Evolutionary conservation across 2,888 invertebrate species (phyloP).

Genomic region (Anoncus sp.): DNA sequence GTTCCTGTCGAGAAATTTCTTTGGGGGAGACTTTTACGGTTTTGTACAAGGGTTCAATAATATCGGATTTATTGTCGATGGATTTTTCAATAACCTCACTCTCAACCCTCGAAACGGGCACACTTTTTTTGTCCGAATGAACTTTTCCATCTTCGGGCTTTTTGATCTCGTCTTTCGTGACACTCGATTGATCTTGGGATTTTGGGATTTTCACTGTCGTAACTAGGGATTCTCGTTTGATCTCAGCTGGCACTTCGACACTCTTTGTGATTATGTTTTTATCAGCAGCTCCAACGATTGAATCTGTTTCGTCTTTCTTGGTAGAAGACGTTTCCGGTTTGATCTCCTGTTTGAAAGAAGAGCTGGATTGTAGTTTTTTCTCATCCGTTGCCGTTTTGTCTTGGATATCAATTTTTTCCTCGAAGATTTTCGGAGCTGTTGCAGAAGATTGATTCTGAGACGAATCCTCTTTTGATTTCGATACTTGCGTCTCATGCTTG

Average conservation of each 20-base stretch:
- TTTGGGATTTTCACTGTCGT: not conserved
- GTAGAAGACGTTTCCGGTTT: conserved; percentile 23
- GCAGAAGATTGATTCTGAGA: conserved; percentile 1
- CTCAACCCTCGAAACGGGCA: conserved; percentile 9
- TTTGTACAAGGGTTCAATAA: conserved; percentile 52
- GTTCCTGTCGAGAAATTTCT: conserved; percentile 31
- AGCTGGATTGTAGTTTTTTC: conserved; percentile 5
- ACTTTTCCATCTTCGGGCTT: not conserved
- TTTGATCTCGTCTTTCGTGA: conserved; percentile 51
- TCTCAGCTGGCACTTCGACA: conserved; percentile 5
- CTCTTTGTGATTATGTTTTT: not conserved
- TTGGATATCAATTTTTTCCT: conserved; percentile 55
- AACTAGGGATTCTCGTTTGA: not conserved
- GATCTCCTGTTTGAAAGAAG: conserved; percentile 38
- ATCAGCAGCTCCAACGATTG: conserved; percentile 1
- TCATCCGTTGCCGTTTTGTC: conserved; percentile 13
- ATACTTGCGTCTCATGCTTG: conserved; percentile 6
- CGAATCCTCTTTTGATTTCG: conserved; percentile 73
- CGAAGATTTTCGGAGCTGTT: conserved; percentile 20
- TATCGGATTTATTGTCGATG: conserved; percentile 3
- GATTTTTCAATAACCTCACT: conserved; percentile 31
- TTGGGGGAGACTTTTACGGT: conserved; percentile 32
- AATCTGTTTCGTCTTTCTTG: conserved; percentile 6
- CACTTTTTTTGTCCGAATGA: conserved; percentile 35
- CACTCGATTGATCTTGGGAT: not conserved